phyloP scores from a whole-genome alignment of 37 sponge, comb jelly and placozoan genomes.

The Tethya wilhelma region DNA sequence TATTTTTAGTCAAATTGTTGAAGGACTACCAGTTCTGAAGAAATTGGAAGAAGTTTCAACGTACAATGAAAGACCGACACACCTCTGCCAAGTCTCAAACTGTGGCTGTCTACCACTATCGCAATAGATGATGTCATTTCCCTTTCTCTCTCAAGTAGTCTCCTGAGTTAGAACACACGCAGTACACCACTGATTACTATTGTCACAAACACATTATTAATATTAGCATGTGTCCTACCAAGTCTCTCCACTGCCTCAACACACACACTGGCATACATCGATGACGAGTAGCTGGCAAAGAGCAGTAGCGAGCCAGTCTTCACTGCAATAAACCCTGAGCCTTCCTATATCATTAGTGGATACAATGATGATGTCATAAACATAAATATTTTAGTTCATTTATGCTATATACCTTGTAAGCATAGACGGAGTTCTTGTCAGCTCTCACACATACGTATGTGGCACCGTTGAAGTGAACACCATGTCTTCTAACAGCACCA shows the following conservation, averaged over 20 bases:
- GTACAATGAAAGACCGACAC: conserved; percentile 79
- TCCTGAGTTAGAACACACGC: conserved; percentile 17
- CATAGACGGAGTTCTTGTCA: conserved; percentile 87
- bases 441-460: conserved; percentile 75
- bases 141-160: conserved; percentile 68
- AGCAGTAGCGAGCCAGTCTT: conserved; percentile 70
- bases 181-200: background rate
- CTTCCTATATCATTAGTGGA: conserved; percentile 20
- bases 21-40: conserved; percentile 62
- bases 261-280: conserved; percentile 89
- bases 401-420: conserved; percentile 60
- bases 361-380: background rate
- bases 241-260: conserved; percentile 89
- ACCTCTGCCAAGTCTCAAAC: conserved; percentile 47
- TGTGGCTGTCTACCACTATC: conserved; percentile 45
- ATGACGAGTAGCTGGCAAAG: conserved; percentile 75
- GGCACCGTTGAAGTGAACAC: conserved; percentile 78
- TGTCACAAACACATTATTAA: background rate
- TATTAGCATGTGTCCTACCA: conserved; percentile 32
- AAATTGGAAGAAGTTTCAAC: conserved; percentile 61
- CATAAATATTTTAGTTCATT: background rate
- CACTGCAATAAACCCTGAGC: conserved; percentile 77
- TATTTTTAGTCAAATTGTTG: conserved; percentile 71
- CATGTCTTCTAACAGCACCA: conserved; percentile 51
- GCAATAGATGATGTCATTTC: conserved; percentile 15